Conservation (phyloP, 2,113 vertebrate species). For the Brevimyrus niger region DNA sequence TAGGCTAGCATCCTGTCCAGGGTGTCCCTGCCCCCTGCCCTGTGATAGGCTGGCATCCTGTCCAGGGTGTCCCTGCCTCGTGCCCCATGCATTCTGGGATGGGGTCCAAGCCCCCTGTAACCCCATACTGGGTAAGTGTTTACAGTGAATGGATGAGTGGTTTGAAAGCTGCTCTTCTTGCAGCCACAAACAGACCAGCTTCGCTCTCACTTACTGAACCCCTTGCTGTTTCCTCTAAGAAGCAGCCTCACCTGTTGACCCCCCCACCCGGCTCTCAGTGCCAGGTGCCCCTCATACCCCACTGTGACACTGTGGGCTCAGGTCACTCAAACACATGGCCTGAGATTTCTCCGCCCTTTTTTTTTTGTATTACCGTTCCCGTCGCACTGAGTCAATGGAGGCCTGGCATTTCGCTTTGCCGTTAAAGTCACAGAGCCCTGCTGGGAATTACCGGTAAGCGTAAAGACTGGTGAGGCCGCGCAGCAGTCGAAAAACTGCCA, state of each 20-base stretch:
- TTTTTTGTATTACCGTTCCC: not conserved
- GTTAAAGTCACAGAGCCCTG: not conserved
- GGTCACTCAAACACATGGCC: not conserved
- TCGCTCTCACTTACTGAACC: not conserved
- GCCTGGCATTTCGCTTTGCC: conserved; percentile 4
- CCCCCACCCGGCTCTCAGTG: not conserved
- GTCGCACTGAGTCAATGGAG: not conserved
- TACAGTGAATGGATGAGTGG: not conserved
- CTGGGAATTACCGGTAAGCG: not conserved
- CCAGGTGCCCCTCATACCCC: not conserved
- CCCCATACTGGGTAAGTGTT: not conserved
- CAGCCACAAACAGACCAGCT: not conserved
- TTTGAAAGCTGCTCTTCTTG: not conserved
- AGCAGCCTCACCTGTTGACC: not conserved
- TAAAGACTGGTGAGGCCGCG: not conserved
- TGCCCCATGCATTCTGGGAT: not conserved
- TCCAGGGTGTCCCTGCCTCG: not conserved
- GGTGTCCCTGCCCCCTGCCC: not conserved
- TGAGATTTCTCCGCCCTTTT: not conserved
- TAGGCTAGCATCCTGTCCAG: not conserved
- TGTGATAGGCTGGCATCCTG: not conserved
- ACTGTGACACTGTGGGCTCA: not conserved
- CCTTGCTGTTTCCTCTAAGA: not conserved
- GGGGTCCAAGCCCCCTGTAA: not conserved
- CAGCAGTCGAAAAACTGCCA: not conserved